A percentile compares a stretch with the other conserved stretches of the same genome.
These are phyloP conservation scores for Leptopilina clavipes DNA, from an alignment of 1,140 invertebrate genomes.

Conservation along the genomic window DNA sequence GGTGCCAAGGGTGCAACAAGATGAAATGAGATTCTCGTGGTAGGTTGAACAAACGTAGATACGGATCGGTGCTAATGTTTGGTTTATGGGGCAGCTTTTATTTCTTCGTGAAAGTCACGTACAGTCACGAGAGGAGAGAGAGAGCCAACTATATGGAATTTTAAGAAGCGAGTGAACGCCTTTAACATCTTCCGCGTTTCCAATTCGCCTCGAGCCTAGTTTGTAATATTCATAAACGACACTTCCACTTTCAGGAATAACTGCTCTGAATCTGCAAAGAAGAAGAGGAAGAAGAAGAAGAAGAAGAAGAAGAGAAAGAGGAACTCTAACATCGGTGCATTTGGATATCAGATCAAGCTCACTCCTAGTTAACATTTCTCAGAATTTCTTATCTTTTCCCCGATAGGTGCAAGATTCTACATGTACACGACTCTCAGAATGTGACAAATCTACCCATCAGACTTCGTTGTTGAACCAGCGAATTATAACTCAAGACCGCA, in stretches of 20 bases:
- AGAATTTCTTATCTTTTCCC: neutral
- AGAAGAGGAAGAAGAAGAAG: neutral
- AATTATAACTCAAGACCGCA: neutral
- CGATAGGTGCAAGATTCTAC: neutral
- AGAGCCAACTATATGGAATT: slow-evolving; percentile 46
- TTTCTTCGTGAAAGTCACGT: slow-evolving; percentile 48
- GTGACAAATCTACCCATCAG: neutral
- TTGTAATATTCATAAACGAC: slow-evolving; percentile 38
- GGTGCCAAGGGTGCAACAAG: slow-evolving; percentile 60
- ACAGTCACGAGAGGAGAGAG: slow-evolving; percentile 13
- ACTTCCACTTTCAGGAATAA: slow-evolving; percentile 6
- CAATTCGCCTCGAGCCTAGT: slow-evolving; percentile 22
- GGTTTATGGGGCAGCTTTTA: slow-evolving; percentile 53
- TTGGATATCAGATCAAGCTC: slow-evolving; percentile 2
- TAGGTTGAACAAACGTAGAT: slow-evolving; percentile 57
- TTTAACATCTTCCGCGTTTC: slow-evolving; percentile 7
- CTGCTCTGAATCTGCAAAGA: slow-evolving; percentile 3
- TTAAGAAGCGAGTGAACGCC: slow-evolving; percentile 40
- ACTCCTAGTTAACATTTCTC: neutral
- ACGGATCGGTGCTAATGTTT: slow-evolving; percentile 62
- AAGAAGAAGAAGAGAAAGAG: neutral
- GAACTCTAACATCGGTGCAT: neutral
- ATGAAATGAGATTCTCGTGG: slow-evolving; percentile 60
- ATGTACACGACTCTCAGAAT: neutral
- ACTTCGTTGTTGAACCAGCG: neutral